Evolutionary conservation across 2,797 vertebrate genomes (phyloP).

Genomic region (Melanotaenia parkinsoni): DNA sequence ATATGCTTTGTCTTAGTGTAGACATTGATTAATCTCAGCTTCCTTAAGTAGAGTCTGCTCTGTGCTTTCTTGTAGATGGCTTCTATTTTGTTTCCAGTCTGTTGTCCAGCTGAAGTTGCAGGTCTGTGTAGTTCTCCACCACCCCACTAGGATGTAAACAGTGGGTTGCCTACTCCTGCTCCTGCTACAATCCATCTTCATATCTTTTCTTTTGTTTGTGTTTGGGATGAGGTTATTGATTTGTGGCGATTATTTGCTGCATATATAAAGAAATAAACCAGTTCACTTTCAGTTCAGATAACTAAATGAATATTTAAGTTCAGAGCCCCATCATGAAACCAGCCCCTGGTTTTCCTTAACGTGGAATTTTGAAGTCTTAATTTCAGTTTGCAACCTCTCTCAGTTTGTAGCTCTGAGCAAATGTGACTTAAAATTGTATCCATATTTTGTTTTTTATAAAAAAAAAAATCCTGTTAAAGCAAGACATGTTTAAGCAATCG

Average conservation of each 20-base stretch:
- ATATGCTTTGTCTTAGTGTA: not conserved
- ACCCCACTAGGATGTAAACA: not conserved
- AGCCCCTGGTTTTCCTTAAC: not conserved
- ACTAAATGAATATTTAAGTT: not conserved
- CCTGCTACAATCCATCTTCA: not conserved
- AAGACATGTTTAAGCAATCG: not conserved
- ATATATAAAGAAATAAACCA: not conserved
- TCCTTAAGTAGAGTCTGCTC: not conserved
- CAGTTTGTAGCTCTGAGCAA: not conserved
- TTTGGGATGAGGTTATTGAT: not conserved
- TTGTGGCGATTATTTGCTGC: not conserved
- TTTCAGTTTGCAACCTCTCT: not conserved
- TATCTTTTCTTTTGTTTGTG: not conserved
- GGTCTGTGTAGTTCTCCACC: not conserved
- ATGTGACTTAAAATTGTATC: not conserved
- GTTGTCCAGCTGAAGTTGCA: not conserved
- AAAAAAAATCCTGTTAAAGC: not conserved
- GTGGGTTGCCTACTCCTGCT: not conserved
- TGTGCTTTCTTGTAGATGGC: not conserved
- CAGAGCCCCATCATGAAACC: not conserved
- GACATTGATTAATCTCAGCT: not conserved
- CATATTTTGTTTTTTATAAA: not conserved
- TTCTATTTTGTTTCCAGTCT: not conserved
- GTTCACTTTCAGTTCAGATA: conserved; percentile 24
- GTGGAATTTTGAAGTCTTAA: not conserved